Conservation (phyloP, 2,888 invertebrate species). For the Melieria picta region DNA sequence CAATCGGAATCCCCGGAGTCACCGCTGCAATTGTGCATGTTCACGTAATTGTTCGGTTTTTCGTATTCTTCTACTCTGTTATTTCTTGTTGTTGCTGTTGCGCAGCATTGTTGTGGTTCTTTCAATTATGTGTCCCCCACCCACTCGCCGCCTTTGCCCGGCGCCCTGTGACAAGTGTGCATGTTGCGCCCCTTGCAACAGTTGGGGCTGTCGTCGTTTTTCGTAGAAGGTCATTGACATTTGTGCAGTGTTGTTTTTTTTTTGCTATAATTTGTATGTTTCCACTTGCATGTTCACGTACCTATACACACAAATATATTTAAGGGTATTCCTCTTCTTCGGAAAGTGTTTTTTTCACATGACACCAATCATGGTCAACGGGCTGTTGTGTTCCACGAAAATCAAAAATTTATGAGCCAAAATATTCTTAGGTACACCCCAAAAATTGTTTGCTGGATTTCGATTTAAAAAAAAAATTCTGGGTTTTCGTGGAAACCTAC, state of each 20-base stretch:
- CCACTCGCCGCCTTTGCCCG: slow-evolving; percentile 4
- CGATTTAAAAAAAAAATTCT: no score
- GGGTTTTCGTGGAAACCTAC: no score
- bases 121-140: slow-evolving; percentile 11
- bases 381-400: no score
- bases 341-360: no score
- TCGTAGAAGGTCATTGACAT: slow-evolving; percentile 39
- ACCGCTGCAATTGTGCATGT: slow-evolving; percentile 46
- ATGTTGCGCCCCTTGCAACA: neutral
- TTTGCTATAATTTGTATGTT: neutral
- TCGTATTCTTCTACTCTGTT: slow-evolving; percentile 44
- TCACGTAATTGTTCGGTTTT: slow-evolving; percentile 52
- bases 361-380: no score
- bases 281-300: no score
- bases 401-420: no score
- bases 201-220: neutral
- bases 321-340: no score
- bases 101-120: slow-evolving; percentile 25
- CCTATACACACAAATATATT: no score
- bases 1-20: no score
- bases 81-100: slow-evolving; percentile 27
- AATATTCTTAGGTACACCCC: no score
- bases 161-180: slow-evolving; percentile 8
- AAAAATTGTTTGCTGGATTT: no score
- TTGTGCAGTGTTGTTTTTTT: neutral